Conservation (phyloP, 2,888 invertebrate species). For the Eupithecia tripunctaria region DNA sequence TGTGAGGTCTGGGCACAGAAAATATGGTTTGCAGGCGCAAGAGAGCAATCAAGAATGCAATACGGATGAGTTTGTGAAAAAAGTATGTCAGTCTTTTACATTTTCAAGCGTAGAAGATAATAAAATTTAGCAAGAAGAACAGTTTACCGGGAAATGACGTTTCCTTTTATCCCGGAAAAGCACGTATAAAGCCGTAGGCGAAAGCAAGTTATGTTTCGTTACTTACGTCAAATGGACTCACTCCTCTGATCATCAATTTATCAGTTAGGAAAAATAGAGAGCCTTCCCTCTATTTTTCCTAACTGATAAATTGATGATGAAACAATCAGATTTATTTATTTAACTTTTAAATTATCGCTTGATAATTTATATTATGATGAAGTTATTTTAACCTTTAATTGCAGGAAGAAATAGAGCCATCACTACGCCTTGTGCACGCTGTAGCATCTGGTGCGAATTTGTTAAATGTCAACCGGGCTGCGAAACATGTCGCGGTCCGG, state of each 20-base stretch:
- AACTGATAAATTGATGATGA: no score
- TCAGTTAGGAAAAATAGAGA: neutral
- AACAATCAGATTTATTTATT: neutral
- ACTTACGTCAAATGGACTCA: no score
- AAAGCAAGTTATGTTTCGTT: no score
- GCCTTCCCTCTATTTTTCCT: no score
- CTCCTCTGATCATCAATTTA: no score
- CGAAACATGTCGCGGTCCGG: slow-evolving; percentile 90
- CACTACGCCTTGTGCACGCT: slow-evolving; percentile 89
- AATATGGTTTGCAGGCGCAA: no score
- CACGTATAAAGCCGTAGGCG: neutral
- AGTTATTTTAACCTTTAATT: slow-evolving; percentile 5
- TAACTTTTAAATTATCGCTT: neutral
- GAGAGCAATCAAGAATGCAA: no score
- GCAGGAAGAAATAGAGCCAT: slow-evolving; percentile 87
- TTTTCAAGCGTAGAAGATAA: neutral
- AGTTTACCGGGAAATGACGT: neutral
- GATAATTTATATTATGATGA: no score
- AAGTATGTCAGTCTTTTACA: neutral
- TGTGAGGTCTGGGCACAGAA: no score
- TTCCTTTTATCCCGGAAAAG: neutral
- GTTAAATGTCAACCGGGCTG: slow-evolving; percentile 93
- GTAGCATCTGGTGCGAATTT: slow-evolving; percentile 87
- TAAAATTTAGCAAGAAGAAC: neutral
- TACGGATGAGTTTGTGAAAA: no score